Evolutionary conservation across 2,113 vertebrate species (phyloP).

Genomic region (Odobenus rosmarus): DNA sequence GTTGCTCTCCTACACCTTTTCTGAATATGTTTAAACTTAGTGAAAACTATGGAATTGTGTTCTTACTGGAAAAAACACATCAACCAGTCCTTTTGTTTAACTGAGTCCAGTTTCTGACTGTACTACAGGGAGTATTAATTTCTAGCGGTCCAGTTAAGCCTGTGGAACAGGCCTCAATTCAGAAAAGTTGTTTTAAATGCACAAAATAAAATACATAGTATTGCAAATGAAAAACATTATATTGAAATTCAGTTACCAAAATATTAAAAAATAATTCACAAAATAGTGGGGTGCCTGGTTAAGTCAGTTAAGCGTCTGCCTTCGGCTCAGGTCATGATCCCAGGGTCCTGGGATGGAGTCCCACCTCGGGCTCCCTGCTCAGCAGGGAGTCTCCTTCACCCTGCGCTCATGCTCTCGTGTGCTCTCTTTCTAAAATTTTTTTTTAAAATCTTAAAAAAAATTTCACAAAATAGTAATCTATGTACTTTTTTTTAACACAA

Average conservation of each 20-base stretch:
- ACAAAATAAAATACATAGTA: conserved; percentile 8
- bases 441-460: background rate
- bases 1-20: background rate
- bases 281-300: background rate
- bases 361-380: background rate
- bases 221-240: background rate
- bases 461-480: background rate
- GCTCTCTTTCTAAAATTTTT: background rate
- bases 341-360: background rate
- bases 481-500: background rate
- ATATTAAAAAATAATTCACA: conserved; percentile 4
- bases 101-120: background rate
- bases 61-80: background rate
- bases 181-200: background rate
- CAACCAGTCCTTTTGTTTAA: background rate
- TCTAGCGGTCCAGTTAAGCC: background rate
- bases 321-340: background rate
- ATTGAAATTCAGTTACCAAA: background rate
- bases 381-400: background rate
- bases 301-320: background rate
- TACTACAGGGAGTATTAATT: background rate
- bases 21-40: background rate
- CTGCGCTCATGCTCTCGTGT: background rate
- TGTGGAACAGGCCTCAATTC: background rate
- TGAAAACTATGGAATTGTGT: background rate